Evolutionary conservation across 2,888 invertebrate species (phyloP).

Genomic region (Apotomis betuletana): DNA sequence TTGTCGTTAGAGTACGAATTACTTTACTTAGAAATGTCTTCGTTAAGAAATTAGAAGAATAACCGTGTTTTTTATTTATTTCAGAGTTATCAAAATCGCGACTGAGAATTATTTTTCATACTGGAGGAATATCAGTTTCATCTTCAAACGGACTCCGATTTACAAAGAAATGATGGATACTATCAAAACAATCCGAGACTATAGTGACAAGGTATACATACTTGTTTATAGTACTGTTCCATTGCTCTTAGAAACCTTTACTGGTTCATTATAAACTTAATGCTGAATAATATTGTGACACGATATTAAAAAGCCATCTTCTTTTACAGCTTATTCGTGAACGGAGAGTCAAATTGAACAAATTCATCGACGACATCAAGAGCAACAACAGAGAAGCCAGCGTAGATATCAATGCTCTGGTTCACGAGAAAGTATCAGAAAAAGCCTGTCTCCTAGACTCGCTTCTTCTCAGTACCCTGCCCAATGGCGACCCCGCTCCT

Average conservation of each 20-base stretch:
- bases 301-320: not conserved
- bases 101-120: slow-evolving; percentile 55
- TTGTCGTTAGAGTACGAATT: too few species aligned
- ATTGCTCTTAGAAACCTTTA: too few species aligned
- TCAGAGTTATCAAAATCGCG: slow-evolving; percentile 50
- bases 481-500: slow-evolving; percentile 49
- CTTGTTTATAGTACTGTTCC: not conserved
- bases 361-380: slow-evolving; percentile 47
- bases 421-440: slow-evolving; percentile 47
- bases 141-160: slow-evolving; percentile 49
- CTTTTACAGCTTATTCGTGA: slow-evolving; percentile 48
- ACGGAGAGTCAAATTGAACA: slow-evolving; percentile 48
- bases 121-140: slow-evolving; percentile 52
- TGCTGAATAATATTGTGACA: too few species aligned
- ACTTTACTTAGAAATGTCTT: not conserved
- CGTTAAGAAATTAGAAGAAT: not conserved
- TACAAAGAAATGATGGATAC: slow-evolving; percentile 52
- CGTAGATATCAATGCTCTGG: slow-evolving; percentile 41
- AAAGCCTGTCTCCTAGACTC: slow-evolving; percentile 51
- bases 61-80: slow-evolving; percentile 18
- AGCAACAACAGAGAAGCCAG: slow-evolving; percentile 49
- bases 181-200: slow-evolving; percentile 48
- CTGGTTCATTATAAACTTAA: too few species aligned
- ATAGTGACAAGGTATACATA: slow-evolving; percentile 49
- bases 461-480: slow-evolving; percentile 49